Evolutionary conservation across 2,797 vertebrate genomes (phyloP).

Genomic region (Cirrhinus molitorella): DNA sequence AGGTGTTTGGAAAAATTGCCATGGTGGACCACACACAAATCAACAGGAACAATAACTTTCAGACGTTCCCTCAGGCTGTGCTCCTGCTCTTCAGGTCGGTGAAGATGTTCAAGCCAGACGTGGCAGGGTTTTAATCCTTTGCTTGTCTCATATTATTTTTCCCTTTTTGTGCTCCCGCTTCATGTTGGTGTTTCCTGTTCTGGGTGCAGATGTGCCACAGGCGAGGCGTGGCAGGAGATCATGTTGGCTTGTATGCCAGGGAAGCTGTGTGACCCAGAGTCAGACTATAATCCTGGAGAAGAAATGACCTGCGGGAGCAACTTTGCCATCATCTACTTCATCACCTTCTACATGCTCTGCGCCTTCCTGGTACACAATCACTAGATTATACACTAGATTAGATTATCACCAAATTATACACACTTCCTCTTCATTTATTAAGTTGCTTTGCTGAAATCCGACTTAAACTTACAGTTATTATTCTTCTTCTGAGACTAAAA

Average conservation of each 20-base stretch:
- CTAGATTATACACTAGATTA: no score
- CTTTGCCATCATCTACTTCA: conserved; percentile 98
- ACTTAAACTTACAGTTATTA: no score
- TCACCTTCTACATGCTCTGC: conserved; percentile 99
- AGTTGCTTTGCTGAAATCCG: no score
- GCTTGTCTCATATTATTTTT: not conserved
- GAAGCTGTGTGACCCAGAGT: conserved; percentile 95
- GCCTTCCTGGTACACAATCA: conserved; percentile 90
- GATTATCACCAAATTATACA: not conserved
- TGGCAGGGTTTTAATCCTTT: not conserved
- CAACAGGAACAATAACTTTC: conserved; percentile 99
- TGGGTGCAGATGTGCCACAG: conserved; percentile 90
- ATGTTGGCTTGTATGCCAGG: conserved; percentile 96
- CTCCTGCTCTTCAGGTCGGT: conserved; percentile 94
- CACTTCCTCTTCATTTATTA: not conserved
- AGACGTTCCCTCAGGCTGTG: conserved; percentile 96
- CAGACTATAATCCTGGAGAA: conserved; percentile 91
- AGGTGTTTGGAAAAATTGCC: conserved; percentile 98
- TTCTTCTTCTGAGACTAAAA: no score
- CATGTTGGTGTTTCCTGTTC: not conserved
- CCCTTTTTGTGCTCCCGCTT: not conserved
- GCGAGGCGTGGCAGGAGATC: conserved; percentile 99
- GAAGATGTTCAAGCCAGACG: not conserved
- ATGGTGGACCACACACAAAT: conserved; percentile 97
- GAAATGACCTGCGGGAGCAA: conserved; percentile 95